Evolutionary conservation across 2,888 invertebrate genomes (phyloP).

Genomic region (Harpalus rufipes): DNA sequence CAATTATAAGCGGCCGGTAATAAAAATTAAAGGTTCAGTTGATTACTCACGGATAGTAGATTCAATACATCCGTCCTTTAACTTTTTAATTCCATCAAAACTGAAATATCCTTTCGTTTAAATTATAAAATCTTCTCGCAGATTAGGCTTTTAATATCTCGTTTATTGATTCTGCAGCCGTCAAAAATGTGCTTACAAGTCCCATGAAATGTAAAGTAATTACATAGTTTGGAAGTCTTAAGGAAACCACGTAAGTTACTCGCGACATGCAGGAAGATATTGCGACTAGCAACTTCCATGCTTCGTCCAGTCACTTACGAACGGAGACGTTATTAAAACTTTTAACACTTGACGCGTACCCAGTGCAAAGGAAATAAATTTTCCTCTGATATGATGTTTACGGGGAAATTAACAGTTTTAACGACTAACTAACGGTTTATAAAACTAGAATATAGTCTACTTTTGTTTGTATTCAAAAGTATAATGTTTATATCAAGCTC

Average conservation of each 20-base stretch:
- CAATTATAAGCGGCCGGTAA: no score
- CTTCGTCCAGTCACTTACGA: neutral
- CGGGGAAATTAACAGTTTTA: constrained; percentile 33
- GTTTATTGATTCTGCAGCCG: no score
- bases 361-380: constrained; percentile 30
- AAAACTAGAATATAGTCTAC: neutral
- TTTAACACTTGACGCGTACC: constrained; percentile 34
- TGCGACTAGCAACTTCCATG: neutral
- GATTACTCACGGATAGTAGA: no score
- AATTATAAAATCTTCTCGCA: no score
- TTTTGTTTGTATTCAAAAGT: neutral
- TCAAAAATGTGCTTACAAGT: no score
- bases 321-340: constrained; percentile 41
- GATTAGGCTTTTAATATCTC: no score
- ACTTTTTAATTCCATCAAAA: no score
- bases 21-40: no score
- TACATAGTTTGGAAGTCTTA: neutral
- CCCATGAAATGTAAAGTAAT: neutral
- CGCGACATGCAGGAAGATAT: neutral
- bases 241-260: neutral
- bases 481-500: neutral
- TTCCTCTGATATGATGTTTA: constrained; percentile 13
- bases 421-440: constrained; percentile 29
- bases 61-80: no score
- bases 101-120: no score